Evolutionary conservation across 1,140 invertebrate genomes (phyloP).

Genomic region (Vanessa atalanta): DNA sequence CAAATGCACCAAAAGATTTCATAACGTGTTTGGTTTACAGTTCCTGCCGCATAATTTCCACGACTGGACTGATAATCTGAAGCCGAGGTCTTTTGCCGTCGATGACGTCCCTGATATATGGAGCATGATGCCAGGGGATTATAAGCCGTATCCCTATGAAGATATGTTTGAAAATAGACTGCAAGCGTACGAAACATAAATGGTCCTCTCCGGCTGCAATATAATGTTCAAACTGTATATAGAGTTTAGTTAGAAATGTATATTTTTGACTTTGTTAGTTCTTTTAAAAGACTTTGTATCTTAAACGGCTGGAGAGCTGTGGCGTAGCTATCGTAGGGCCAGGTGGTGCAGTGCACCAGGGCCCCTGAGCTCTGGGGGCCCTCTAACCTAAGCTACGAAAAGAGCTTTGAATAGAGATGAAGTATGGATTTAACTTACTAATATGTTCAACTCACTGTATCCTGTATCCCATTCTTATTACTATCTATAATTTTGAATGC

Average conservation of each 20-base stretch:
- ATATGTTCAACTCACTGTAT: too few species aligned
- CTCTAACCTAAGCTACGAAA: too few species aligned
- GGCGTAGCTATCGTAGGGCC: too few species aligned
- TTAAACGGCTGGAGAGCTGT: conserved; percentile 7
- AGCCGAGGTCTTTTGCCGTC: conserved; percentile 29
- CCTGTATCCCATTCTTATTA: too few species aligned
- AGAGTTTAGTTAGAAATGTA: not conserved
- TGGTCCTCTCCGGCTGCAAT: not conserved
- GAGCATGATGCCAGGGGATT: conserved; percentile 42
- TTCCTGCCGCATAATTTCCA: conserved; percentile 37
- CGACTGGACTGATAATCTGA: conserved; percentile 37
- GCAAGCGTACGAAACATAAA: conserved; percentile 19
- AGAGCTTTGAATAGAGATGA: too few species aligned
- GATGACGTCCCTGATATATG: conserved; percentile 45
- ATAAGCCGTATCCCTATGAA: conserved; percentile 43
- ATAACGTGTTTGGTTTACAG: conserved; percentile 35
- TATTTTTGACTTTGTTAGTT: not conserved
- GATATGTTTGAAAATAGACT: conserved; percentile 48
- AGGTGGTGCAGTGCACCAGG: too few species aligned
- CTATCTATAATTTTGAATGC: too few species aligned
- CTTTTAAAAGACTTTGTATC: conserved; percentile 1
- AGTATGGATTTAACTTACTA: too few species aligned
- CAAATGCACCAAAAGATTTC: too few species aligned
- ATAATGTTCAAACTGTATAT: not conserved
- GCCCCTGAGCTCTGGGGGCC: too few species aligned